These are phyloP conservation scores for Megalops atlanticus DNA, from an alignment of 2,113 vertebrate species.

Conservation along the genomic window DNA sequence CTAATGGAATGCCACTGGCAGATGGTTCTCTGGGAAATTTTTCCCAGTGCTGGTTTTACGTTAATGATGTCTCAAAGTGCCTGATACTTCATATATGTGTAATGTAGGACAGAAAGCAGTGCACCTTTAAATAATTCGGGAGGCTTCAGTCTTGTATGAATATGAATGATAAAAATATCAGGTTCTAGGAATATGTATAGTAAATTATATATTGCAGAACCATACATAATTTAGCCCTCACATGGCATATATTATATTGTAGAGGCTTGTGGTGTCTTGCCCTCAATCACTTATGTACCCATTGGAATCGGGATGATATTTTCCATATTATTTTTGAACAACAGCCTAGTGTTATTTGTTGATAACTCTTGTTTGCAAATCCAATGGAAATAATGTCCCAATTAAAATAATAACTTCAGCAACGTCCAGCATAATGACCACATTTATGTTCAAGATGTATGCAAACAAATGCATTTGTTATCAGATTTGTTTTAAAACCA, in stretches of 20 bases:
- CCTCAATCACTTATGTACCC: too few species aligned
- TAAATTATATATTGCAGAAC: conserved; percentile 21
- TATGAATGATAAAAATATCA: conserved; percentile 8
- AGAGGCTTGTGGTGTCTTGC: neutral
- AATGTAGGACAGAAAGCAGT: conserved; percentile 15
- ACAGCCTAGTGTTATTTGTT: neutral
- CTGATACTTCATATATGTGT: neutral
- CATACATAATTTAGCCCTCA: conserved; percentile 20
- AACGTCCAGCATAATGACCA: neutral
- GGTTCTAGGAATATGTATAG: neutral
- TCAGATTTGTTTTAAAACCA: too few species aligned
- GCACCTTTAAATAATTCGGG: conserved; percentile 24
- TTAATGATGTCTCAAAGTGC: neutral
- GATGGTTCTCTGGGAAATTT: too few species aligned
- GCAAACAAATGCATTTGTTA: neutral
- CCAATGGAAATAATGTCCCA: neutral
- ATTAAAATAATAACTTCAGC: neutral
- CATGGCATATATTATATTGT: neutral
- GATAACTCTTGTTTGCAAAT: neutral
- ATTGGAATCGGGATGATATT: too few species aligned
- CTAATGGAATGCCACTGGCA: too few species aligned
- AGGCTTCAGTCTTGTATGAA: conserved; percentile 3
- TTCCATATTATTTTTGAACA: neutral
- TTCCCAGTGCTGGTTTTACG: neutral
- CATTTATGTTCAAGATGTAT: neutral